Evolutionary conservation across 2,797 vertebrate genomes (phyloP).

Genomic region (Okamejei kenojei): DNA sequence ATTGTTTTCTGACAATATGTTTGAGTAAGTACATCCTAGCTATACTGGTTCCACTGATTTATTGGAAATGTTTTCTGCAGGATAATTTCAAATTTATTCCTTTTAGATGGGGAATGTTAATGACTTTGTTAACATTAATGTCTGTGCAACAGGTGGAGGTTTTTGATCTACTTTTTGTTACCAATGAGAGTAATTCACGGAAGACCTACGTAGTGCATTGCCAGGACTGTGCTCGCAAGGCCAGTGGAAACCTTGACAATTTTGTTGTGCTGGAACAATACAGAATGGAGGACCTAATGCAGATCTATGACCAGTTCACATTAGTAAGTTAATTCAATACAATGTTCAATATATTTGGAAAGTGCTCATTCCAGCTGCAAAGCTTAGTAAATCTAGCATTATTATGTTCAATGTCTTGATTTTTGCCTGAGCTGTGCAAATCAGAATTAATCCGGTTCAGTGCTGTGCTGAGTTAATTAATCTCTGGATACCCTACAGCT

Average conservation of each 20-base stretch:
- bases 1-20: neutral
- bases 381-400: neutral
- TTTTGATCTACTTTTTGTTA: conserved; percentile 94
- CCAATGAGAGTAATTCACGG: conserved; percentile 84
- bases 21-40: neutral
- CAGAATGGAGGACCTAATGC: conserved; percentile 92
- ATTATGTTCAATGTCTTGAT: neutral
- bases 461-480: neutral
- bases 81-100: neutral
- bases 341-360: neutral
- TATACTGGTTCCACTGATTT: neutral
- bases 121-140: conserved; percentile 38
- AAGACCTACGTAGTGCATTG: conserved; percentile 92
- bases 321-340: conserved; percentile 73
- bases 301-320: conserved; percentile 96
- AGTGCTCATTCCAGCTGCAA: neutral
- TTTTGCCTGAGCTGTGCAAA: neutral
- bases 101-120: neutral
- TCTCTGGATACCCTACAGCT: neutral
- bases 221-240: conserved; percentile 92
- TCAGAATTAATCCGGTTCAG: neutral
- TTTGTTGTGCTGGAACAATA: conserved; percentile 98
- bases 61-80: neutral
- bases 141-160: conserved; percentile 80
- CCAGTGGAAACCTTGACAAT: conserved; percentile 79